phyloP scores from a whole-genome alignment of 2,797 vertebrate genomes.

The Poecile montanus region DNA sequence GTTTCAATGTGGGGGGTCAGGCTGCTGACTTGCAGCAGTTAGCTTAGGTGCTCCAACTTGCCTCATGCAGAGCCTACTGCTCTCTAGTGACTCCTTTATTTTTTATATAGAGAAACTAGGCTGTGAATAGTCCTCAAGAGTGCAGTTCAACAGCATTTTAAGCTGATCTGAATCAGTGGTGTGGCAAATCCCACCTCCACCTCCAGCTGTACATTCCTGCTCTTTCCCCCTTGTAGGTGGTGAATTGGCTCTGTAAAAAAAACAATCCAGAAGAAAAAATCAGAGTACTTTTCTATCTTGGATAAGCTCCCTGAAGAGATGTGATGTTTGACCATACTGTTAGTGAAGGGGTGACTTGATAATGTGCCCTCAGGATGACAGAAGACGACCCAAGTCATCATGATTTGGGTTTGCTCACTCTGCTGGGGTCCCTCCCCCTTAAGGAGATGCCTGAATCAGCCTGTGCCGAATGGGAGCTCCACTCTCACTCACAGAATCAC shows the following conservation, averaged over 20 bases:
- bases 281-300: neutral
- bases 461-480: neutral
- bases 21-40: neutral
- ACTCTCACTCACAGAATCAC: neutral
- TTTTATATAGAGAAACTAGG: conserved; percentile 46
- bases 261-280: neutral
- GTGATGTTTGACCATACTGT: neutral
- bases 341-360: neutral
- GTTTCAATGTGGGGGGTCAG: conserved; percentile 22
- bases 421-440: neutral
- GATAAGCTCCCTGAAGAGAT: neutral
- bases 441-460: neutral
- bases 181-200: conserved; percentile 27
- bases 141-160: conserved; percentile 33
- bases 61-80: neutral
- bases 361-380: neutral
- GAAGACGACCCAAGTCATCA: neutral
- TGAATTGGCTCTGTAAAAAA: neutral
- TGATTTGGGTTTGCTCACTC: neutral
- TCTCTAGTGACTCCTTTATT: conserved; percentile 50
- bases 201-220: conserved; percentile 12
- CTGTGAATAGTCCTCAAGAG: conserved; percentile 26
- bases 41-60: neutral
- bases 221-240: neutral
- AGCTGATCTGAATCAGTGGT: conserved; percentile 23